A percentile compares a stretch with the other conserved stretches of the same genome.
phyloP scores from a whole-genome alignment of 2,113 vertebrate species.

The Hymenochirus boettgeri region DNA sequence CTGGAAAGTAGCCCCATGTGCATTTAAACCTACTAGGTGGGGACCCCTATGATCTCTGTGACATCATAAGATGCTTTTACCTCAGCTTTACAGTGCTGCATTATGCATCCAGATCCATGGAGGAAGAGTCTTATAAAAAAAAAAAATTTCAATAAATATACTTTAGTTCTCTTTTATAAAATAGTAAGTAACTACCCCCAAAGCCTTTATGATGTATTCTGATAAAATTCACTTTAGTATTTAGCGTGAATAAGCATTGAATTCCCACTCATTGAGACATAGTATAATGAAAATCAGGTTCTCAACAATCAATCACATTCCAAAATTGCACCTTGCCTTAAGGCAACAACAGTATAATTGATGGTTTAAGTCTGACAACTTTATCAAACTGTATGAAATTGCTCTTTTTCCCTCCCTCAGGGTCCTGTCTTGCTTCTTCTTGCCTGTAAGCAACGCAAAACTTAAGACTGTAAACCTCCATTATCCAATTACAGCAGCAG shows the following conservation, averaged over 20 bases:
- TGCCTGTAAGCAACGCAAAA: conserved; percentile 14
- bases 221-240: conserved; percentile 28
- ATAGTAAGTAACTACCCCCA: no score
- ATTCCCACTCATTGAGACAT: conserved; percentile 22
- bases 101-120: no score
- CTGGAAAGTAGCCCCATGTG: no score
- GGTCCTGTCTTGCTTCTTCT: conserved; percentile 39
- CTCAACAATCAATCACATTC: conserved; percentile 27
- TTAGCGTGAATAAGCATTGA: conserved; percentile 9
- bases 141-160: no score
- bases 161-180: no score
- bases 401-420: conserved; percentile 39
- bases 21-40: no score
- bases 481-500: no score
- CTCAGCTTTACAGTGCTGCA: no score
- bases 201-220: no score
- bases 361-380: conserved; percentile 38
- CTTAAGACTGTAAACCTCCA: not conserved
- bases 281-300: conserved; percentile 21
- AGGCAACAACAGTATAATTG: conserved; percentile 36
- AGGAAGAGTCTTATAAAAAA: no score
- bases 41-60: no score
- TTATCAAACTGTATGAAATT: conserved; percentile 41
- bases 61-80: no score
- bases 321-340: conserved; percentile 33